Evolutionary conservation across 2,113 vertebrate genomes (phyloP), one percentile per base, ranked within the genome.

Genomic region (Sinocyclocheilus rhinocerous): DNA sequence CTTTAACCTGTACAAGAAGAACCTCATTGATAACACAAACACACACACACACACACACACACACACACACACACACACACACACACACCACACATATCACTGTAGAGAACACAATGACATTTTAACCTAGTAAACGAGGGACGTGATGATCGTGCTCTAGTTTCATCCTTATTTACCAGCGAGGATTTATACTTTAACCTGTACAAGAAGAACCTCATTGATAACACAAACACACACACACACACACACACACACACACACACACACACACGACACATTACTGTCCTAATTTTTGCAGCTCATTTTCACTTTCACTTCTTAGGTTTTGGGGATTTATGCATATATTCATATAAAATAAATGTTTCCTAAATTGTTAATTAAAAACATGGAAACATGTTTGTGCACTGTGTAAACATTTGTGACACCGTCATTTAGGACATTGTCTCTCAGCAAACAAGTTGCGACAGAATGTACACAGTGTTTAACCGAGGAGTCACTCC

Each of bases 371-470:
- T 88, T 36, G 63, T 89, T 89, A 88, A 83, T 89, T 87, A 89
- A 86, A 76, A 18, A 22, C 42, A 26, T 10, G 42, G 8, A 33
- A n/a, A 50, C 16, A 39, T 85, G 52, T 69, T 36, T 36, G 45
- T 70, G 82, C 86, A 65, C 57, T 87, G 85, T 88, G 91, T 90
- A 91, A 90, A 92, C 86, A 86, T 6, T 88, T 72, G 18, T 88
- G 83, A 86, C 75, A 65, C 36, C 67, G 85, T 81, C 61, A 24
- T 85, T 90, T 75, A 70, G 93, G 90, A 94, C 92, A 55, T 85
- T 85, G 92, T 95, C 93, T 92, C 75, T 15, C 73, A n/a, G 88
- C 91, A 95, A 94, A 95, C 87, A 95, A 87, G 42, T 93, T 92
- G 61, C 92, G 84, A 86, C 91, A 94, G 87, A 75, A 75, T 86